These are phyloP conservation scores for Microcebus murinus DNA, from an alignment of 2,113 vertebrate genomes.

Conservation along the genomic window DNA sequence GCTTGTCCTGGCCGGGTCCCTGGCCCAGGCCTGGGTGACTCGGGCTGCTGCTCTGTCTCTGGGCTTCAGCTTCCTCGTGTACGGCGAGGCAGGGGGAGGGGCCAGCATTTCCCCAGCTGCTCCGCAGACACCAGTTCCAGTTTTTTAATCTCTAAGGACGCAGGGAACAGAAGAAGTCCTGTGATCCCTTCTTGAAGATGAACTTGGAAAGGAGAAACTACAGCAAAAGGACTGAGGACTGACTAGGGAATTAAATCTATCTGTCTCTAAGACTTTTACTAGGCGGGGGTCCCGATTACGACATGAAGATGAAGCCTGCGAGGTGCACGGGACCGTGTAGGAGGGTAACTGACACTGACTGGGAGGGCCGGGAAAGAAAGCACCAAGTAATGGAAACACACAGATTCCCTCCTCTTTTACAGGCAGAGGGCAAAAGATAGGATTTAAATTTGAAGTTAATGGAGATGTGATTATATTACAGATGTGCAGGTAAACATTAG, in stretches of 20 bases:
- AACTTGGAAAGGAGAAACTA: background rate
- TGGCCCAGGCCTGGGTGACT: background rate
- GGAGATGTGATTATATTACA: background rate
- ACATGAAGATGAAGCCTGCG: background rate
- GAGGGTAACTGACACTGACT: background rate
- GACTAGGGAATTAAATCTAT: background rate
- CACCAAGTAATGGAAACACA: background rate
- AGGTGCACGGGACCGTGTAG: background rate
- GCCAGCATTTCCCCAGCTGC: background rate
- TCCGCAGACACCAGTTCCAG: background rate
- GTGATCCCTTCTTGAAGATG: background rate
- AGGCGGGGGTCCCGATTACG: background rate
- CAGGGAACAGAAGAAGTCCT: background rate
- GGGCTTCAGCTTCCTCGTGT: background rate
- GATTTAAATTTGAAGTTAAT: constrained; percentile 1
- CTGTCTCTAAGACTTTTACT: background rate
- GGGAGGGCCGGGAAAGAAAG: background rate
- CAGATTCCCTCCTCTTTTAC: background rate
- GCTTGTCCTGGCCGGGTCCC: background rate
- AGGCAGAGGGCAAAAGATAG: background rate
- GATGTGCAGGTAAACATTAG: background rate
- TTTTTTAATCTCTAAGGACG: background rate
- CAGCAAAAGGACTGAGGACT: background rate
- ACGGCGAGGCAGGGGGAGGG: accelerated
- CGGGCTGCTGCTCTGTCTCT: background rate